Percentiles rank a stretch among this genome's conserved stretches.
phyloP scores from a whole-genome alignment of 2,888 invertebrate species.

The Tortrix viridana region DNA sequence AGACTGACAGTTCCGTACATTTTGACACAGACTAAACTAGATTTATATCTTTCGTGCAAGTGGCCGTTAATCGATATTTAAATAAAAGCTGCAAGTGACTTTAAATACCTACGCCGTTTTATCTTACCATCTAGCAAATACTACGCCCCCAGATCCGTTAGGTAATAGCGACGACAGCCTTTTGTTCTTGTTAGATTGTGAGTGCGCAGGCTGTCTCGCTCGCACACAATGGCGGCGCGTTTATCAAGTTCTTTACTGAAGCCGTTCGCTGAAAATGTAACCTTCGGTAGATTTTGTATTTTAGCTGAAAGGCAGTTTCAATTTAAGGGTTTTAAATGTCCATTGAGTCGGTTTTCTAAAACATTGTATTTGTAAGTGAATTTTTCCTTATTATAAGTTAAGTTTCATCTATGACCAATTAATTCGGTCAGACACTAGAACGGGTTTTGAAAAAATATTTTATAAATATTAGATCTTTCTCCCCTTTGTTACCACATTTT shows the following conservation, averaged over 20 bases:
- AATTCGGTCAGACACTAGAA: no score
- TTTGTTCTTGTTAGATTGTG: constrained; percentile 71
- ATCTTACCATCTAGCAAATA: constrained; percentile 49
- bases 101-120: constrained; percentile 9
- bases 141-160: constrained; percentile 61
- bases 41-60: no score
- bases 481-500: no score
- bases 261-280: constrained; percentile 27
- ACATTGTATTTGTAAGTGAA: neutral
- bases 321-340: neutral
- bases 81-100: neutral
- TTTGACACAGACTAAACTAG: no score
- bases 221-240: constrained; percentile 52
- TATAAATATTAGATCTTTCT: no score
- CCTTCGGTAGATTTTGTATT: neutral
- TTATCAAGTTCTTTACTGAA: constrained; percentile 29
- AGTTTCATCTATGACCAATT: no score
- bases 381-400: no score
- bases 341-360: neutral
- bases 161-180: constrained; percentile 75
- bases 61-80: no score
- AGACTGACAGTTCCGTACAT: no score
- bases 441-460: no score
- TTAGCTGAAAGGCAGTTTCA: neutral
- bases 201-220: constrained; percentile 57